Percentiles rank a stretch among this genome's conserved stretches.
phyloP scores from a whole-genome alignment of 2,797 vertebrate genomes.

The Catharus ustulatus region DNA sequence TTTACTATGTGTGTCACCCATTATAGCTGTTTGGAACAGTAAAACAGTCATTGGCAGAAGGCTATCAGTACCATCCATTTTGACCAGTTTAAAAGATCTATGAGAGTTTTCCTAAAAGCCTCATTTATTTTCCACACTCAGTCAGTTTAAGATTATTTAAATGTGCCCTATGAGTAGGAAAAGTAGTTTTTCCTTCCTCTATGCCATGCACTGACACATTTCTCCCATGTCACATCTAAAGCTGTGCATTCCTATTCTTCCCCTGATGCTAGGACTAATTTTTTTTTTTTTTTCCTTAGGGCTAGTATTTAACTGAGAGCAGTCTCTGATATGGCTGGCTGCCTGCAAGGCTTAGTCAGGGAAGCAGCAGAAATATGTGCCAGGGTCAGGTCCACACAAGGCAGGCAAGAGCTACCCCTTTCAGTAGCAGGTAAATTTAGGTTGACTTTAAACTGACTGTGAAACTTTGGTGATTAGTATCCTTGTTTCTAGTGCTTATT shows the following conservation, averaged over 20 bases:
- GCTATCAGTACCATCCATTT: not conserved
- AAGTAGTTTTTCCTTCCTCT: not conserved
- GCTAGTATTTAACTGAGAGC: constrained; percentile 8
- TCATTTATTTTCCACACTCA: not conserved
- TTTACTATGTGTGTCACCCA: not conserved
- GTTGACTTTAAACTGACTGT: not conserved
- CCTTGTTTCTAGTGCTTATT: not conserved
- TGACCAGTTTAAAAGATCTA: not conserved
- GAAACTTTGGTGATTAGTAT: not conserved
- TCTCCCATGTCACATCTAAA: not conserved
- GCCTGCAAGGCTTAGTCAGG: constrained; percentile 12
- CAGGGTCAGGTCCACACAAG: constrained; percentile 14
- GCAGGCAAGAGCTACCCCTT: constrained; percentile 25
- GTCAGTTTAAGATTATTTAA: not conserved
- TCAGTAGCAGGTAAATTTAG: constrained; percentile 32
- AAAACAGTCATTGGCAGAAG: not conserved
- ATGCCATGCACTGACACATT: not conserved
- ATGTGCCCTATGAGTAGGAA: not conserved
- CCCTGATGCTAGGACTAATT: not conserved
- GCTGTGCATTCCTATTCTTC: not conserved
- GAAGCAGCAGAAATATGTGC: constrained; percentile 9
- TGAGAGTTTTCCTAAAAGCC: not conserved
- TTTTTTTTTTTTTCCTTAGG: not conserved
- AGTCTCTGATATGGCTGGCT: not conserved
- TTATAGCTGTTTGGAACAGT: not conserved